Base-by-base conservation (phyloP, 23 tunicate genomes). In the Trididemnum miniatum region DNA sequence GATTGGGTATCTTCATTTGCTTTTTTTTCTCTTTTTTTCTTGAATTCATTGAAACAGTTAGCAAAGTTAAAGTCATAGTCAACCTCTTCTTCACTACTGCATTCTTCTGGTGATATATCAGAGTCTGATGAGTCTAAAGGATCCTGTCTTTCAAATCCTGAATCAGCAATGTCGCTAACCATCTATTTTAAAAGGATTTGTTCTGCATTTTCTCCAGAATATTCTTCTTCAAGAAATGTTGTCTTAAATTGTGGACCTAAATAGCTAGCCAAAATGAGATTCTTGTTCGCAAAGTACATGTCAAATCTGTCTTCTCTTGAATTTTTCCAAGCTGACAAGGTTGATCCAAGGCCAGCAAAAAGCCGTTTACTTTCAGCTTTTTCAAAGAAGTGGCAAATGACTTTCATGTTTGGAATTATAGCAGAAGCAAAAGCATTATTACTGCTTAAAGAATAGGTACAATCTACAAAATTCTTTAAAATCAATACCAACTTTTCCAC, bases 401-500 rank as follows among this genome's bases (percentile, higher is more conserved):
- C 69, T 62, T 62, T 62, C 28, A 62, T 23, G 69, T 62, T 62
- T 15, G 69, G 27, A 62, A 23, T 62, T 62, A 62, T 23, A 4
- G 28, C 28, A 15, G 69, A 15, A 62, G 69, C 69, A 15, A 23
- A 15, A 15, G 69, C 27, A 62, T 62, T 5, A 4, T 23, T 24
- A 4, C 7, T 23, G 27, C 69, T 62, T 23, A 62, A 18, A 62
- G 23, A 62, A 62, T 62, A 4, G 27, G 69, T 15, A 4, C 69
- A 62, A 62, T 62, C 69, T 15, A 18, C 69, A 62, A 62, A 62
- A 23, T 62, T 62, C 23, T 62, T 62, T 23, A n/a, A n/a, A n/a
- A n/a, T n/a, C n/a, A n/a, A n/a, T n/a, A n/a, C 69, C 25, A 62
- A 20, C 20, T 5, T 62, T 62, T 20, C 69, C 69, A 62, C 27